Percentiles rank a stretch among this genome's conserved stretches.
Evolutionary conservation across 2,113 vertebrate species (phyloP).

Genomic region (Sarotherodon lohbergeri): DNA sequence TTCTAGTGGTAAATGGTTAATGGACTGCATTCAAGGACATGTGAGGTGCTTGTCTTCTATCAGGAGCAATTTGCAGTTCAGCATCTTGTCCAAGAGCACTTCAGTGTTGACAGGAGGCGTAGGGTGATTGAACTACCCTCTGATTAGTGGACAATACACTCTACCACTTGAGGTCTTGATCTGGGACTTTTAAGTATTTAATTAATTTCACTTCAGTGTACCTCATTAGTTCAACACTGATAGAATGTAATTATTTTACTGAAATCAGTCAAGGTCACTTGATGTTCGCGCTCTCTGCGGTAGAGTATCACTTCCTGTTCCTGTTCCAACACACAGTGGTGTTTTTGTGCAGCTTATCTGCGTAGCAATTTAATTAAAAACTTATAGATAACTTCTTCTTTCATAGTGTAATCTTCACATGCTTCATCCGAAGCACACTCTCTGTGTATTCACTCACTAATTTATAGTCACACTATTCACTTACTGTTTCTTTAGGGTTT

Average conservation of each 20-base stretch:
- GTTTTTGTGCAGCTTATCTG: no score
- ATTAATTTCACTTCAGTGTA: background rate
- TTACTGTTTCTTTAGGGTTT: background rate
- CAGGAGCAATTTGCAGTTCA: background rate
- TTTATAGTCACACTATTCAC: no score
- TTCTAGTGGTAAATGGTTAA: background rate
- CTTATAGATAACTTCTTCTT: no score
- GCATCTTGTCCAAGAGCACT: background rate
- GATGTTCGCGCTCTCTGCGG: no score
- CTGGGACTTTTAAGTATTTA: background rate
- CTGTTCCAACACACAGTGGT: no score
- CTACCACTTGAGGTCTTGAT: background rate
- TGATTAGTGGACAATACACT: background rate
- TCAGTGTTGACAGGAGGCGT: background rate
- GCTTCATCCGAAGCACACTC: no score
- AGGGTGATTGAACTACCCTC: background rate
- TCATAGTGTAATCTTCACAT: no score
- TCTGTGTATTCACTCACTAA: no score
- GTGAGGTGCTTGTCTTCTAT: background rate
- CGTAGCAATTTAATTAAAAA: no score
- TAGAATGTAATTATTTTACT: background rate
- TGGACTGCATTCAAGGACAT: background rate
- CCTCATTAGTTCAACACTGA: background rate
- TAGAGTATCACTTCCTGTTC: no score
- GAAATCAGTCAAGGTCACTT: no score